Evolutionary conservation across 2,113 vertebrate genomes (phyloP).

Genomic region (Rhynchopsitta pachyrhyncha): DNA sequence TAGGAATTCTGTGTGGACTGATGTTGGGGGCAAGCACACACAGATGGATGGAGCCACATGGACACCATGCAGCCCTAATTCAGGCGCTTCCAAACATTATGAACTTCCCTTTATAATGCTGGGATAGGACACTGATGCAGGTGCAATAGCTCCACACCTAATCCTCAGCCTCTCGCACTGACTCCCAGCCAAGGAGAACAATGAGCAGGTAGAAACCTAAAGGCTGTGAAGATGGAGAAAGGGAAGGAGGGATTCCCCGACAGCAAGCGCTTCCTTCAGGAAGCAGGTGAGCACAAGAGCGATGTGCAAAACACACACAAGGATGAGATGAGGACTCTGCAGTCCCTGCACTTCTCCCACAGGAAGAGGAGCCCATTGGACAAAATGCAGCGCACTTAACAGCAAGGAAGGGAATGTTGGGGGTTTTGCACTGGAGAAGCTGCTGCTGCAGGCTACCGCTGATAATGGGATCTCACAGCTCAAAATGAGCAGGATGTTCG

Average conservation of each 20-base stretch:
- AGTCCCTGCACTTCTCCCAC: not conserved
- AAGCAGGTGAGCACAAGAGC: fast-evolving
- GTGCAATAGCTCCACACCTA: not conserved
- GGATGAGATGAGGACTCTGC: not conserved
- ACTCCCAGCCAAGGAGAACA: not conserved
- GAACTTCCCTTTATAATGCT: not conserved
- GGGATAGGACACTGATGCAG: not conserved
- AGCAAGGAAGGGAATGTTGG: not conserved
- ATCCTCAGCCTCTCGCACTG: not conserved
- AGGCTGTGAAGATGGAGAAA: not conserved
- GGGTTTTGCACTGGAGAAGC: not conserved
- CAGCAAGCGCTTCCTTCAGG: not conserved
- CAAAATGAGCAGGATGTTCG: not conserved
- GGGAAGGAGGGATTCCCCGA: not conserved
- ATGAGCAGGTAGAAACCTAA: not conserved
- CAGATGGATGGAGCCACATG: not conserved
- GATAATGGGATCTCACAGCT: not conserved
- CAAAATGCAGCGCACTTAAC: not conserved
- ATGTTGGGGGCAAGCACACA: not conserved
- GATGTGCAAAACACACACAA: not conserved
- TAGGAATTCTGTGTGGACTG: not conserved
- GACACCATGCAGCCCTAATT: not conserved
- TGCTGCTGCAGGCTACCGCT: not conserved
- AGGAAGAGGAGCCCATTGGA: not conserved
- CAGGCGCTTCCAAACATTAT: not conserved